These are phyloP conservation scores for Poeciliopsis prolifica DNA, from an alignment of 2,113 vertebrate species.

Conservation along the genomic window DNA sequence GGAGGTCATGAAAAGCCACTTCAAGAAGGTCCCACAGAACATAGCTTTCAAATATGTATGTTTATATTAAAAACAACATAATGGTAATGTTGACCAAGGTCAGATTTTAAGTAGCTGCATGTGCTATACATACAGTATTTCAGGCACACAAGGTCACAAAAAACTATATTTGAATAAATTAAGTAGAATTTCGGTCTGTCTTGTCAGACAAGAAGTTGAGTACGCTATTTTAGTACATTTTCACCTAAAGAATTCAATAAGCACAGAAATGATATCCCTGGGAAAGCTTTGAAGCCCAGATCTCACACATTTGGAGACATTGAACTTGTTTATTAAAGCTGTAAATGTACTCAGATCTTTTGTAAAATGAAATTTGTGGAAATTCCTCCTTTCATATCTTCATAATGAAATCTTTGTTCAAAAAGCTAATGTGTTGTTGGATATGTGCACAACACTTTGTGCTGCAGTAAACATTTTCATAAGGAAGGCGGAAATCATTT, in stretches of 20 bases:
- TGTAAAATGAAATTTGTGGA: not conserved
- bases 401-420: not conserved
- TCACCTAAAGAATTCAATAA: not conserved
- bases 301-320: not conserved
- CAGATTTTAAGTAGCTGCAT: constrained; percentile 17
- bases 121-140: not conserved
- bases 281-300: not conserved
- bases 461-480: not conserved
- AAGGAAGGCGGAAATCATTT: not conserved
- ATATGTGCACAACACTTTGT: not conserved
- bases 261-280: constrained; percentile 1
- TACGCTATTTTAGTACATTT: not conserved
- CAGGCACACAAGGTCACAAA: not conserved
- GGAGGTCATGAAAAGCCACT: constrained; percentile 41
- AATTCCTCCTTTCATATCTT: constrained; percentile 7
- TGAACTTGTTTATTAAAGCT: constrained; percentile 12
- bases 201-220: not conserved
- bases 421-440: constrained; percentile 1
- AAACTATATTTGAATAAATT: not conserved
- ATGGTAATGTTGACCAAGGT: constrained; percentile 31
- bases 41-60: constrained; percentile 1
- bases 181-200: not conserved
- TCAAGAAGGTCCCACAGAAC: constrained; percentile 31
- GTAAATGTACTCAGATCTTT: constrained; percentile 19
- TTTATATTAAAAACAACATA: constrained; percentile 41